Evolutionary conservation across 2,113 vertebrate species (phyloP).

Genomic region (Nettapus auritus): DNA sequence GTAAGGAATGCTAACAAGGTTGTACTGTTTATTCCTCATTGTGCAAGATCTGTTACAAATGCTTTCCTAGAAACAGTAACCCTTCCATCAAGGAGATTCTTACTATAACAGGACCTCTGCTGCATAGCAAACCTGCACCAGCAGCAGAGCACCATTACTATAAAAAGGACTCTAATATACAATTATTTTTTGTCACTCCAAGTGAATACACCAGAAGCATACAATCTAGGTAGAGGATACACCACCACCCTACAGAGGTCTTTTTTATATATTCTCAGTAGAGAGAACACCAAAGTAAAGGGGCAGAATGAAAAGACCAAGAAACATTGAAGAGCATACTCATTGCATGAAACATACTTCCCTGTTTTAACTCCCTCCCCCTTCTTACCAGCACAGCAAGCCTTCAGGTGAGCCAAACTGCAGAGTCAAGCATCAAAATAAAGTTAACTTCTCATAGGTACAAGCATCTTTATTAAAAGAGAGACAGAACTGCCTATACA

Average conservation of each 20-base stretch:
- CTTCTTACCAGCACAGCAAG: not conserved
- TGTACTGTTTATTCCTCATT: not conserved
- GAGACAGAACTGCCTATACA: too few relatives aligned
- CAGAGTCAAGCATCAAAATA: not conserved
- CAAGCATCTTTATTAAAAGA: too few relatives aligned
- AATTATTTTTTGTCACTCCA: not conserved
- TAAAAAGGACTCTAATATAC: not conserved
- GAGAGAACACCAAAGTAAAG: not conserved
- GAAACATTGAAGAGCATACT: not conserved
- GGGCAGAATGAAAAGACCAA: not conserved
- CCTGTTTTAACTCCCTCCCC: not conserved
- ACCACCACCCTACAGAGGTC: not conserved
- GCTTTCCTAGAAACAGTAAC: not conserved
- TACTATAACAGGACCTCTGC: not conserved
- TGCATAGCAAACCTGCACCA: not conserved
- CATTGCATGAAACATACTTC: not conserved
- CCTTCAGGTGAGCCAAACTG: not conserved
- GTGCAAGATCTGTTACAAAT: not conserved
- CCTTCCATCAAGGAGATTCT: not conserved
- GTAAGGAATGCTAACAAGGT: not conserved
- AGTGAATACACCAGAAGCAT: not conserved
- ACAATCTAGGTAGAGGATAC: not conserved
- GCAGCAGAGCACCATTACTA: not conserved
- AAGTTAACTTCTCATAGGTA: not conserved
- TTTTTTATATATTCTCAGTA: too few relatives aligned